Evolutionary conservation across 2,888 invertebrate genomes (phyloP), one percentile per base, ranked within the genome.

Genomic region (Chaetogeoica ovagalla): DNA sequence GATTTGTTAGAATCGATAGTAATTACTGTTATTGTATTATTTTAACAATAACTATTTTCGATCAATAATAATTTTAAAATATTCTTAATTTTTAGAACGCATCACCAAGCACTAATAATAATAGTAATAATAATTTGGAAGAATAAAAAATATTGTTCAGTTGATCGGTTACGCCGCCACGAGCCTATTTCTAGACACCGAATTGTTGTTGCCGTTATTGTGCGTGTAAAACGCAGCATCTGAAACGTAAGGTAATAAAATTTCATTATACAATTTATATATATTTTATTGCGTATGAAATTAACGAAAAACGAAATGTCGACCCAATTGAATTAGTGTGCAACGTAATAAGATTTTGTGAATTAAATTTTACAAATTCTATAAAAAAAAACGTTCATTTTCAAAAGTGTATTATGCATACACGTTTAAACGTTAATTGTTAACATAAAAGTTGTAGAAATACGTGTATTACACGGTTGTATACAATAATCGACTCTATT

Each of bases 51-150:
- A 69, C 48, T 48, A 11, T 48, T 48, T 48, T 48, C 3, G 11
- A 13, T 3, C 48, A 48, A 48, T 48, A 30, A 48, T 75, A 43
- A 13, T 57, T 66, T 66, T 43, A 66, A 65, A 68, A 76, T 68
- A 68, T 76, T 59, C 66, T 76, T 66, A 68, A 59, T 48, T 15
- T 68, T 76, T 68, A 59, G 15, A 68, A 48, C 75, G 59, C 66
- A 59, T 76, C 57, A 76, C 57, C 66, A 75, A 66, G 66, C 43
- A 76, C 57, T 76, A 76, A 68, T 76, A 60, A 72, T 76, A 65
- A 60, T 72, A 59, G 57, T 57, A 68, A 75, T 66, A 68, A 66
- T 68, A 68, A 48, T 68, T 75, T 75, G 57, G 57, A 68, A 59
- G 57, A 75, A 66, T 48, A 48, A 48, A 73, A 73, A 69, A 57